Base-by-base conservation (phyloP, 2,113 vertebrate species). In the Corapipo altera region DNA sequence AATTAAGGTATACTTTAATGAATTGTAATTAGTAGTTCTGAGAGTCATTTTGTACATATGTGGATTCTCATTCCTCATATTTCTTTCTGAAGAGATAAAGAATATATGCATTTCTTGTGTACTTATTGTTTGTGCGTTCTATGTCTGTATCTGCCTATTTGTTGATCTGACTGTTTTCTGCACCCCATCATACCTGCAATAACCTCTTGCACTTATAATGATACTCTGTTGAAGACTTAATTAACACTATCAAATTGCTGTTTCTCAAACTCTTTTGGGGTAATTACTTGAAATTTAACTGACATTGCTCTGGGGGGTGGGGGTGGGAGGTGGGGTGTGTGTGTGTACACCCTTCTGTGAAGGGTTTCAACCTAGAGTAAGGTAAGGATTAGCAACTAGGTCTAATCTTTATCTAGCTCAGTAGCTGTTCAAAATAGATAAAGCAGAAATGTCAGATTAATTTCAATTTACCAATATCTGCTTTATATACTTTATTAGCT, bases 201-300 rank as follows among this genome's bases (percentile, higher is more conserved):
- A 89, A 58, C 27, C 82, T 85, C 55, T 52, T 72, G 39, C 8
- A 44, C 26, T 84, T 88, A 15, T 28, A 88, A 66, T 72, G 49
- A 65, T 37, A 37, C 5, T 69, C 48, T 78, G 28, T 23, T 84
- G 67, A 95, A 85, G 57, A 84, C 64, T 73, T 93, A 81, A 90
- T 90, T 95, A 54, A 27, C 11, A 77, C n/a, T 14, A 7, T 61
- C 39, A 66, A 49, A 62, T 66, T 83, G 43, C 55, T 89, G 41
- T 48, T 91, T 70, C 69, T 88, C 46, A 46, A 30, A 54, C 35
- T 54, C 7, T 93, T 94, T 73, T 49, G 52, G 57, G 76, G 24
- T 75, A 96, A 95, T 95, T 96, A 78, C n/a, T 30, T 48, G 19
- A 79, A 88, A 88, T 20, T 72, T 81, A 52, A 91, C 81, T 93